Conservation (phyloP, 2,113 vertebrate species). For the Microcebus lehilahytsara region DNA sequence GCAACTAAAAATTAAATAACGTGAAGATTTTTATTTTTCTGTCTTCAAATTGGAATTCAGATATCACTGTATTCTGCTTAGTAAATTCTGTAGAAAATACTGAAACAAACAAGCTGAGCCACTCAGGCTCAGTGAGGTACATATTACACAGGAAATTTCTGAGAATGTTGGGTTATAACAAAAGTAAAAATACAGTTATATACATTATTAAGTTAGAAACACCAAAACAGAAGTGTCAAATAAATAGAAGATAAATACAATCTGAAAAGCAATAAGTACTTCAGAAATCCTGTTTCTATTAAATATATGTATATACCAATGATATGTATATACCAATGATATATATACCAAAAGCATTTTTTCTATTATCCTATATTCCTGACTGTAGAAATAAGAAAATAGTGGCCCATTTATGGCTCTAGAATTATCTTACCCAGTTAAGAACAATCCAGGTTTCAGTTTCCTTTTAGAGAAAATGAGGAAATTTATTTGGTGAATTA, state of each 20-base stretch:
- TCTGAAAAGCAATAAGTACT: neutral
- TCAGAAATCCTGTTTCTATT: neutral
- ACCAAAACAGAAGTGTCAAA: neutral
- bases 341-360: no score
- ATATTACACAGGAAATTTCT: neutral
- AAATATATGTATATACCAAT: neutral
- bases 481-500: neutral
- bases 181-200: neutral
- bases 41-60: neutral
- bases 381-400: neutral
- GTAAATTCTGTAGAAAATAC: neutral
- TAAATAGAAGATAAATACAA: neutral
- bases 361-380: neutral
- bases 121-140: neutral
- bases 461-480: neutral
- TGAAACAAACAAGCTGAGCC: neutral
- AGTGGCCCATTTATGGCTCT: neutral
- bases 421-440: neutral
- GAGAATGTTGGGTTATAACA: neutral
- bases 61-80: neutral
- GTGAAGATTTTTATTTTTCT: neutral
- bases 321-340: neutral
- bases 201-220: neutral
- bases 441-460: neutral
- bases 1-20: neutral